These are phyloP conservation scores for Neofelis nebulosa DNA, from an alignment of 2,113 vertebrate species.

Conservation along the genomic window DNA sequence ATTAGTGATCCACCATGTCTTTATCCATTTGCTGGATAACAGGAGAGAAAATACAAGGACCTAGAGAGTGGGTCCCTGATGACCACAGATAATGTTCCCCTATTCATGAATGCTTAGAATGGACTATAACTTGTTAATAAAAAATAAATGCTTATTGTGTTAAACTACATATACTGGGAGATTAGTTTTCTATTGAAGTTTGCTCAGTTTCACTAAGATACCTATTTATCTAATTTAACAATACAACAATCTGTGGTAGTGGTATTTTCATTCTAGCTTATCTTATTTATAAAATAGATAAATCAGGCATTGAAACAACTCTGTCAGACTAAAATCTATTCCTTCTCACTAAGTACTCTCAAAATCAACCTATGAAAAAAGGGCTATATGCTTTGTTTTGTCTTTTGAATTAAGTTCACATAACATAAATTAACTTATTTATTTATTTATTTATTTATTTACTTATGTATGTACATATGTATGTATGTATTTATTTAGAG, in stretches of 20 bases:
- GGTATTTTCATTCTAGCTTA: background rate
- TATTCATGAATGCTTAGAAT: background rate
- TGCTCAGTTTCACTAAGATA: background rate
- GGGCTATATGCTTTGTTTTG: background rate
- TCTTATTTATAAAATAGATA: background rate
- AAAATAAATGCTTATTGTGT: background rate
- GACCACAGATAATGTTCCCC: background rate
- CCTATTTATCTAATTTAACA: background rate
- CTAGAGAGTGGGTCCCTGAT: background rate
- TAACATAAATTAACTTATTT: background rate
- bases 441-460: too few relatives aligned
- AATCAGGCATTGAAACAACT: background rate
- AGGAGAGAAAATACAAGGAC: background rate
- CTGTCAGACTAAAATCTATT: background rate
- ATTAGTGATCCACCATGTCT: background rate
- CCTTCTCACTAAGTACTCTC: background rate
- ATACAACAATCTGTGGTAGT: background rate
- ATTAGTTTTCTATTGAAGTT: background rate
- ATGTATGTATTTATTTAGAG: too few relatives aligned
- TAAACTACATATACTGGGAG: background rate
- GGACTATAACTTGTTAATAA: background rate
- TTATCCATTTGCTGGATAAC: background rate
- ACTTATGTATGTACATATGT: too few relatives aligned
- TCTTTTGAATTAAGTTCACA: background rate
- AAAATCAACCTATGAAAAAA: background rate